Evolutionary conservation across 1,140 invertebrate species (phyloP), one percentile per base, ranked within the genome.

Genomic region (Catajapyx aquilonaris): DNA sequence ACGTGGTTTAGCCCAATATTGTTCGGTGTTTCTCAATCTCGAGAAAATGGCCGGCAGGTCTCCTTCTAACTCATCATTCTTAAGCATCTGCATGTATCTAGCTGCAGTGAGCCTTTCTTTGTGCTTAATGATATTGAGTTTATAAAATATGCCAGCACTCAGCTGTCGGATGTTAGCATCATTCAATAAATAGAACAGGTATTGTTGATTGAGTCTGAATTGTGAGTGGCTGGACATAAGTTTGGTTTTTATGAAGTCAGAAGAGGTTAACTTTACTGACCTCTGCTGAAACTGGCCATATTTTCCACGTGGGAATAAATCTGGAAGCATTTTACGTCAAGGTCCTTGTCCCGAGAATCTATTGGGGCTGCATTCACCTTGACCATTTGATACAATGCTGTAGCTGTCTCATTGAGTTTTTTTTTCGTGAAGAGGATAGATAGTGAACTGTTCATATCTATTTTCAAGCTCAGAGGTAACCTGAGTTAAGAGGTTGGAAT

Each of bases 181-280:
- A 43, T 49, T 42, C n/a, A 50, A 38, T 15, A 51, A 40, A 44
- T 40, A 50, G 28, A 53, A 52, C n/a, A 50, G 18, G 39, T 50
- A 51, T 41, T 51, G 48, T 20, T 48, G 40, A 45, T 52, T 48
- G 28, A 45, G 40, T 33, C 50, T 34, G 43, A 45, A 53, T 40
- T 43, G 39, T 4, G 44, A 5, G 44, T 50, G 43, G 25, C 41
- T 45, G 1, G 46, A 52, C 44, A 41, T 44, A 25, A 52, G 42
- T 35, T 31, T 43, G 21, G 17, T 10, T 45, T 51, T 50, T 3
- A 48, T 48, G 31, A 43, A 54, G 20, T 50, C 46, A 25, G 40
- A 45, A 34, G 47, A 39, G 7, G 35, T 46, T 34, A 53, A 36
- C 22, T 38, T 30, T 15, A 40, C 21, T 20, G 15, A 1, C 20